Base-by-base conservation (phyloP, 2,113 vertebrate genomes). In the Ascaphus truei region DNA sequence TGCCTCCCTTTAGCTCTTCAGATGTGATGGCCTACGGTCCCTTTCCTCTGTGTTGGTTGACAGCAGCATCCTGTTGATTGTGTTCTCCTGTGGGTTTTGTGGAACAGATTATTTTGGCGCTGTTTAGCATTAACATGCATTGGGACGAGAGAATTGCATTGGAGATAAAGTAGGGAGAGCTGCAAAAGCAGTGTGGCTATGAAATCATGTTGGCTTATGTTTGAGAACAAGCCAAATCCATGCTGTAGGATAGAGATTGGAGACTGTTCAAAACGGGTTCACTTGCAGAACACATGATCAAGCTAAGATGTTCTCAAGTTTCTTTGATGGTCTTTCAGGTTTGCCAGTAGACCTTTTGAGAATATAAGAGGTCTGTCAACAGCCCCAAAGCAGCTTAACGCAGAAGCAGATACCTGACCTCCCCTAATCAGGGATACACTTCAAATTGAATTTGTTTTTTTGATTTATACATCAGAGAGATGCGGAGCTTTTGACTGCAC, bases 401-500 rank as follows among this genome's bases (percentile, higher is more conserved):
- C 27, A 45, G 41, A 58, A 12, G 29, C 39, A 26, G 23, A 48
- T 20, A 59, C 55, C 48, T 59, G 65, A 36, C 41, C 27, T 30
- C 23, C 23, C 7, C 30, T 68, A 50, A 68, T 68, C 65, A 59
- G 41, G 43, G 29, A 68, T 20, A 34, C 23, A 48, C 65, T 68
- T 59, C 55, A 59, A 48, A 59, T 59, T 30, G 37, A 37, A 59
- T 68, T 56, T 57, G 27, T 16, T 12, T 5, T 58, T 57, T 45
- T 31, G 16, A 36, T 56, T 48, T 12, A 2, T 20, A 59, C 65
- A 68, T 68, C 53, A 58, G 65, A 68, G 36, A 20, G 52, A 33
- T 16, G 12, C 30, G 23, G 26, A 34, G 23, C 10, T 10, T 36
- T 59, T 50, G 20, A 48, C 41, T 58, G 39, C 26, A 33, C 22